Conservation (phyloP, 2,888 invertebrate genomes). For the Onchidella celtica region DNA sequence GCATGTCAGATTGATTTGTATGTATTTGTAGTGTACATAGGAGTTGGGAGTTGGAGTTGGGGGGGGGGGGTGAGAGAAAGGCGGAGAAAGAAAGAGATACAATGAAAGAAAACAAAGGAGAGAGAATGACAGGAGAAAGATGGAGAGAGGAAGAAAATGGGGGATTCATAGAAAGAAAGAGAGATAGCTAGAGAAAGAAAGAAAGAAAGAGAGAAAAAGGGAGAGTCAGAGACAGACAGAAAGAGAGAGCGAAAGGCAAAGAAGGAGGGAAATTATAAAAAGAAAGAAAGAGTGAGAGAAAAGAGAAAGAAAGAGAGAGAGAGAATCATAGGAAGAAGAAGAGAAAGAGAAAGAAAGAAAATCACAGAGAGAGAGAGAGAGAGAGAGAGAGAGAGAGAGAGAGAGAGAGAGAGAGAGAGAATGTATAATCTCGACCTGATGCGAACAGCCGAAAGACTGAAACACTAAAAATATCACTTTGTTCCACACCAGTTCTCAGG, state of each 20-base stretch:
- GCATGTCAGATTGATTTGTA: too few relatives aligned
- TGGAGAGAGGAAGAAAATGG: neutral
- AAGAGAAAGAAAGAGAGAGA: too few relatives aligned
- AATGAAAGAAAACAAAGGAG: neutral
- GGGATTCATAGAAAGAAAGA: neutral
- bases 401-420: constrained; percentile 5
- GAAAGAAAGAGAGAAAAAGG: neutral
- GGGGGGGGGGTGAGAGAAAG: neutral
- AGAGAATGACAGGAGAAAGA: neutral
- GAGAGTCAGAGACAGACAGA: neutral
- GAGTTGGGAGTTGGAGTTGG: neutral
- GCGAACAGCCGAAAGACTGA: neutral
- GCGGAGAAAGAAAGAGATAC: neutral
- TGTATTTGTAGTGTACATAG: neutral
- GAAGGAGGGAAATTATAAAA: too few relatives aligned
- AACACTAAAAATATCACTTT: too few relatives aligned
- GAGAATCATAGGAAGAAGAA: neutral
- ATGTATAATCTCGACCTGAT: neutral
- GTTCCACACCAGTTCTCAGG: too few relatives aligned
- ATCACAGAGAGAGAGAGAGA: neutral
- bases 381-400: constrained; percentile 11
- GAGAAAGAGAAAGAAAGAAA: neutral
- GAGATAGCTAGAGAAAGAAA: neutral
- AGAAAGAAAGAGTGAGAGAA: too few relatives aligned
- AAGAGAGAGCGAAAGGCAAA: neutral